Base-by-base conservation (phyloP, 2,888 invertebrate species). In the Melikaiella ostensackeni region DNA sequence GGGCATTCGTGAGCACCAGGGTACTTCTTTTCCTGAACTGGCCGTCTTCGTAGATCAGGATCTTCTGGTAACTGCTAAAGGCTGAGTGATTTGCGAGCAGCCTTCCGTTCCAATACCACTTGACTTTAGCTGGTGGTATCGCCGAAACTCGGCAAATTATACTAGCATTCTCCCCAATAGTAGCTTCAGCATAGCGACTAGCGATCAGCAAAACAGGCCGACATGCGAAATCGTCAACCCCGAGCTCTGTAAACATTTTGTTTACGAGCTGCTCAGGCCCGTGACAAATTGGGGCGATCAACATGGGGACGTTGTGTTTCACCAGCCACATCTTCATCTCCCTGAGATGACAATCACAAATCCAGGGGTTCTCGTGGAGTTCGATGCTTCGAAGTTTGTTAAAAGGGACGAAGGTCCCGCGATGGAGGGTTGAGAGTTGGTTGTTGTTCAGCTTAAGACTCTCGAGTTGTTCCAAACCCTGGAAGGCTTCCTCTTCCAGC, bases 101-200 rank as follows among this genome's bases (percentile, higher is more conserved):
- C 70, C 96, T 93, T 0, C 97, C 97, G 88, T 96, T 96, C 95
- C 96, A 96, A 89, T 96, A 96, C 98, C 98, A 98, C 87, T 95
- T 96, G 79, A 98, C 94, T 82, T 93, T 94, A 0, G 98, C 96
- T 64, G 95, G 94, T 0, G 98, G 98, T 75, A 96, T 93, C 0
- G 97, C 96, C 85, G 96, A 95, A 2, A 97, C 96, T 74, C 95
- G 93, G 89, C 98, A 98, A 5, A 94, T 93, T 74, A 98, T 94
- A 13, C 97, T 97, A 13, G 97, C 96, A 90, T 98, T 98, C 86
- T 96, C 96, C 0, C 97, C 97, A 80, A 96, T 94, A 5, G 94
- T 94, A 0, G 96, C 96, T 88, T 96, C 96, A 55, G 97, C 94
- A 86, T 96, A 95, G 77, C 96, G 94, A 83, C 94, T 96, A 59